These are phyloP conservation scores for Thomomys bottae DNA, from an alignment of 2,113 vertebrate species.

Conservation along the genomic window DNA sequence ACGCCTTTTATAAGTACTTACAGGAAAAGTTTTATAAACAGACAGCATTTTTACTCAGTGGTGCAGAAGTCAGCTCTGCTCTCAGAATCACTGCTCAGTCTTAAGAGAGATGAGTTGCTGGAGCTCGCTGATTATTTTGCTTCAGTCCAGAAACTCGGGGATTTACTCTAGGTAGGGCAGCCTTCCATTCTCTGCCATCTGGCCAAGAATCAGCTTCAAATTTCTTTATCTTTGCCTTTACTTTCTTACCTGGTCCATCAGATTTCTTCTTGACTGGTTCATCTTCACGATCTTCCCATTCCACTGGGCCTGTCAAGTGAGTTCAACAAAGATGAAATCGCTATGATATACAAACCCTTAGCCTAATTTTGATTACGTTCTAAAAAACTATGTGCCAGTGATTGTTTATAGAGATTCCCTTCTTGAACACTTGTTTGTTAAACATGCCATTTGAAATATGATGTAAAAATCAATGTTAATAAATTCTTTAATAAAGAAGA, in stretches of 20 bases:
- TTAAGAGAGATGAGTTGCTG: background rate
- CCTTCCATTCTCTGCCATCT: background rate
- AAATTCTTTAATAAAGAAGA: too few relatives aligned
- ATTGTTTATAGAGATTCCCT: too few relatives aligned
- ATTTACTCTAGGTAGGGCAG: background rate
- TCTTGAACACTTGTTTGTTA: too few relatives aligned
- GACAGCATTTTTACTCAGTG: background rate
- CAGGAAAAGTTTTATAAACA: background rate
- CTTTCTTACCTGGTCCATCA: slow-evolving; percentile 87
- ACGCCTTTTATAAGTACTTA: background rate
- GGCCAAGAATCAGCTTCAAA: background rate
- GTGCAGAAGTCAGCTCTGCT: background rate
- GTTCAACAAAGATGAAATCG: background rate
- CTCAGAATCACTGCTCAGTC: background rate
- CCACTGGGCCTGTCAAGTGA: slow-evolving; percentile 78
- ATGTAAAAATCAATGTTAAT: too few relatives aligned
- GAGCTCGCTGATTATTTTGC: background rate
- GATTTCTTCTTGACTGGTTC: slow-evolving; percentile 87
- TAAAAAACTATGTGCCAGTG: too few relatives aligned
- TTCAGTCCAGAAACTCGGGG: background rate
- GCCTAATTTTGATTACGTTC: too few relatives aligned
- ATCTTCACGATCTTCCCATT: slow-evolving; percentile 85
- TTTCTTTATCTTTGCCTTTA: background rate
- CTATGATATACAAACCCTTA: too few relatives aligned
- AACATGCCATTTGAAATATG: too few relatives aligned